These are phyloP conservation scores for Sphinx pinastri DNA, from an alignment of 2,888 invertebrate species.

Conservation along the genomic window DNA sequence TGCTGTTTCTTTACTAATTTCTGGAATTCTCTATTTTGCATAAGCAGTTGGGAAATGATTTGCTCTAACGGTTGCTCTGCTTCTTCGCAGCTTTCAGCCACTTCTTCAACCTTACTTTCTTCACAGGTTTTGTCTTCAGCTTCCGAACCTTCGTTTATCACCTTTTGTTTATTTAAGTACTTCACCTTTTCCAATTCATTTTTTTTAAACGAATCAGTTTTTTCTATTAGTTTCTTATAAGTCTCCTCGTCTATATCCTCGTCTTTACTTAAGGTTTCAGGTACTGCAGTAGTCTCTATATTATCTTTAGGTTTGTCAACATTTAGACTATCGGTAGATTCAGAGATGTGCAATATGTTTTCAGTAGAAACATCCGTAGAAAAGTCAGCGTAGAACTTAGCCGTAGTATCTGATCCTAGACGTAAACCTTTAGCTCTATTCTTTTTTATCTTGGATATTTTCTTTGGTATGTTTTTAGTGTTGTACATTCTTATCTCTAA, in stretches of 20 bases:
- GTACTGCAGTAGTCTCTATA: slow-evolving; percentile 45
- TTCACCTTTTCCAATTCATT: slow-evolving; percentile 80
- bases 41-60: slow-evolving; percentile 91
- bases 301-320: slow-evolving; percentile 64
- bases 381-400: slow-evolving; percentile 87
- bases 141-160: slow-evolving; percentile 75
- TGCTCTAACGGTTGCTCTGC: slow-evolving; percentile 87
- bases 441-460: slow-evolving; percentile 88
- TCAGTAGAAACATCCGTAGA: slow-evolving; percentile 86
- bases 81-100: slow-evolving; percentile 64
- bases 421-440: slow-evolving; percentile 84
- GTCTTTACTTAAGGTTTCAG: slow-evolving; percentile 69
- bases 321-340: slow-evolving; percentile 86
- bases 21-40: slow-evolving; percentile 93
- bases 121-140: slow-evolving; percentile 63
- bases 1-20: slow-evolving; percentile 90
- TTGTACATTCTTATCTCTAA: slow-evolving; percentile 86
- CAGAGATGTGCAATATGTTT: slow-evolving; percentile 85
- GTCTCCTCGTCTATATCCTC: slow-evolving; percentile 78
- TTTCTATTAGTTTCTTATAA: slow-evolving; percentile 76
- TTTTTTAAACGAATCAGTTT: slow-evolving; percentile 82
- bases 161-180: slow-evolving; percentile 77
- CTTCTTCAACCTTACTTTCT: slow-evolving; percentile 48
- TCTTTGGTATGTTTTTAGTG: slow-evolving; percentile 87
- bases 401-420: slow-evolving; percentile 77